Conservation (phyloP, 2,113 vertebrate species). For the Ctenodactylus gundi region DNA sequence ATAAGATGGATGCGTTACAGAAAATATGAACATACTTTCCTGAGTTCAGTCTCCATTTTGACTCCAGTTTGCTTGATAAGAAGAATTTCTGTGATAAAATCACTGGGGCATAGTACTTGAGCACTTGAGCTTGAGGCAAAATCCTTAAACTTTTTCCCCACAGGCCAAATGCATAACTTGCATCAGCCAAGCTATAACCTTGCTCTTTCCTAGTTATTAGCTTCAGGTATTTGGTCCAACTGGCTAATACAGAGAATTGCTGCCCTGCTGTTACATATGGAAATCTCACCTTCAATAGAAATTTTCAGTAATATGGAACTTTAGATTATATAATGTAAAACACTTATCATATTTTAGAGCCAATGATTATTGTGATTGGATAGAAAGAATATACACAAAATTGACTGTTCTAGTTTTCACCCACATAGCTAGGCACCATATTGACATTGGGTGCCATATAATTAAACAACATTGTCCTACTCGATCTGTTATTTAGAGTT, state of each 20-base stretch:
- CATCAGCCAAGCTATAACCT: background rate
- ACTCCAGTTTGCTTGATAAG: background rate
- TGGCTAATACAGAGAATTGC: background rate
- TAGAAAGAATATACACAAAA: background rate
- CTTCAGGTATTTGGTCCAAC: background rate
- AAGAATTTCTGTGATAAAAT: conserved; percentile 3
- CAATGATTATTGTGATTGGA: background rate
- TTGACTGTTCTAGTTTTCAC: background rate
- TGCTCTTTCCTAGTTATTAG: background rate
- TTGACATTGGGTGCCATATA: background rate
- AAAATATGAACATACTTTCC: background rate
- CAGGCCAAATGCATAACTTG: background rate
- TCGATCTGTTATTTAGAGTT: background rate
- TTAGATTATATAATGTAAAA: background rate
- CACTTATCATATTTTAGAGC: background rate
- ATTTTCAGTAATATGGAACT: background rate
- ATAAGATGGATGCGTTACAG: background rate
- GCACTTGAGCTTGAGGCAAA: background rate
- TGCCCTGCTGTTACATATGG: background rate
- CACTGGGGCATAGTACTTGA: background rate
- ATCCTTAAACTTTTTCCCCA: background rate
- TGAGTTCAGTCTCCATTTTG: background rate
- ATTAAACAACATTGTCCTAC: background rate
- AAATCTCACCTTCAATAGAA: background rate
- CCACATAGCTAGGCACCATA: background rate